These are phyloP conservation scores for Bryconaethiops microstoma DNA, from an alignment of 2,797 vertebrate species.

Conservation along the genomic window DNA sequence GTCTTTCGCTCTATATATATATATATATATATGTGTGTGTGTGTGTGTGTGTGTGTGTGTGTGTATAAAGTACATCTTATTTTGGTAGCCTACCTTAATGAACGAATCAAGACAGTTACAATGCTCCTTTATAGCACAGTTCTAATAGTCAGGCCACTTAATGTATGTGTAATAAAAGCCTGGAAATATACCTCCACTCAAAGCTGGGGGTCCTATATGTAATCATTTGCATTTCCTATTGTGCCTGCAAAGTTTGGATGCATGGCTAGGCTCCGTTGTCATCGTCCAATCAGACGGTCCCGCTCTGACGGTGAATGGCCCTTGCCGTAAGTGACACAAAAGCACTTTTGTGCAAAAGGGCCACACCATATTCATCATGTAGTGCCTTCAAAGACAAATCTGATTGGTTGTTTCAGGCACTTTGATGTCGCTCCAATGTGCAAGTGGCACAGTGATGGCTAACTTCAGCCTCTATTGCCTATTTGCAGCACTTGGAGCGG, in stretches of 20 bases:
- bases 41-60: too few relatives aligned
- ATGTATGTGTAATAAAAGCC: neutral
- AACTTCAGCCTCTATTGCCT: slow-evolving; percentile 62
- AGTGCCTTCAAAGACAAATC: slow-evolving; percentile 62
- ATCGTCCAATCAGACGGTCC: slow-evolving; percentile 57
- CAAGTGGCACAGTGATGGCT: slow-evolving; percentile 59
- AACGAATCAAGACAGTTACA: too few relatives aligned
- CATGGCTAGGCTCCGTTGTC: slow-evolving; percentile 54
- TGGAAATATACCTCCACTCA: slow-evolving; percentile 37
- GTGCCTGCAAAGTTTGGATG: slow-evolving; percentile 59
- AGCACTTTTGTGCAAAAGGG: slow-evolving; percentile 62
- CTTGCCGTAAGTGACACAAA: slow-evolving; percentile 63
- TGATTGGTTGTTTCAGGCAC: slow-evolving; percentile 60
- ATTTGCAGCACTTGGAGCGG: slow-evolving; percentile 59
- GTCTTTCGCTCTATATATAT: too few relatives aligned
- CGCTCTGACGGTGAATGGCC: slow-evolving; percentile 60
- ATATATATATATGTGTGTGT: too few relatives aligned
- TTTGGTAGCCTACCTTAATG: too few relatives aligned
- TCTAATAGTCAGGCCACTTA: too few relatives aligned
- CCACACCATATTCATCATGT: slow-evolving; percentile 66
- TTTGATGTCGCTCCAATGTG: slow-evolving; percentile 64
- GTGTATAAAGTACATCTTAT: too few relatives aligned
- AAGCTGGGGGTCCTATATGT: slow-evolving; percentile 40
- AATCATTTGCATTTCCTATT: slow-evolving; percentile 65
- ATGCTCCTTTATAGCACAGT: too few relatives aligned